Percentiles rank a stretch among this genome's conserved stretches.
phyloP scores from a whole-genome alignment of 2,888 invertebrate species.

The Pristionchus fissidentatus region DNA sequence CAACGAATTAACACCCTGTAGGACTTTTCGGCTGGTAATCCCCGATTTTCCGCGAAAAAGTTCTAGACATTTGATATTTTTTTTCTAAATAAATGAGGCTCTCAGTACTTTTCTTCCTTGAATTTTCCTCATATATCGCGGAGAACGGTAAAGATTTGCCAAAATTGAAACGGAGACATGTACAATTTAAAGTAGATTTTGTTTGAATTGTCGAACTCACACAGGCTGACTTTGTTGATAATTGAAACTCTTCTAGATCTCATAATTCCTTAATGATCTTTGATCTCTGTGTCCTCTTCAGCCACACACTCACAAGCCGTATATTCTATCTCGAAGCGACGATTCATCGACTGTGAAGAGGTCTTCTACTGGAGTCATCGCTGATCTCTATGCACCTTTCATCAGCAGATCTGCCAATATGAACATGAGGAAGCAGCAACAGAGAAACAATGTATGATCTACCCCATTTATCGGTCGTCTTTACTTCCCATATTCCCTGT shows the following conservation, averaged over 20 bases:
- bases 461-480: too few relatives aligned
- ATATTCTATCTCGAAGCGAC: neutral
- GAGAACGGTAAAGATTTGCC: too few relatives aligned
- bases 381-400: slow-evolving; percentile 38
- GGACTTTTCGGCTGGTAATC: neutral
- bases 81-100: too few relatives aligned
- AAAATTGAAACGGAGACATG: too few relatives aligned
- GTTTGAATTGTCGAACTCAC: too few relatives aligned
- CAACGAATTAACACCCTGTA: too few relatives aligned
- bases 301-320: slow-evolving; percentile 9
- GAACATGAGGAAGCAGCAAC: slow-evolving; percentile 6
- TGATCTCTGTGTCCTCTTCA: neutral
- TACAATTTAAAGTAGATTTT: too few relatives aligned
- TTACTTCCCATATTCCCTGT: neutral
- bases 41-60: too few relatives aligned
- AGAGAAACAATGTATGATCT: neutral
- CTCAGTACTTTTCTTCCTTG: too few relatives aligned
- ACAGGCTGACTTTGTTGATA: too few relatives aligned
- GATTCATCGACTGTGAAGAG: neutral
- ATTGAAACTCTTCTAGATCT: neutral
- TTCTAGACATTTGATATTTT: too few relatives aligned
- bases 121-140: too few relatives aligned
- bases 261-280: neutral
- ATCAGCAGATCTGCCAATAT: slow-evolving; percentile 18
- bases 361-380: neutral